Base-by-base conservation (phyloP, 2,888 invertebrate species). In the Rugalucina vietnamica region DNA sequence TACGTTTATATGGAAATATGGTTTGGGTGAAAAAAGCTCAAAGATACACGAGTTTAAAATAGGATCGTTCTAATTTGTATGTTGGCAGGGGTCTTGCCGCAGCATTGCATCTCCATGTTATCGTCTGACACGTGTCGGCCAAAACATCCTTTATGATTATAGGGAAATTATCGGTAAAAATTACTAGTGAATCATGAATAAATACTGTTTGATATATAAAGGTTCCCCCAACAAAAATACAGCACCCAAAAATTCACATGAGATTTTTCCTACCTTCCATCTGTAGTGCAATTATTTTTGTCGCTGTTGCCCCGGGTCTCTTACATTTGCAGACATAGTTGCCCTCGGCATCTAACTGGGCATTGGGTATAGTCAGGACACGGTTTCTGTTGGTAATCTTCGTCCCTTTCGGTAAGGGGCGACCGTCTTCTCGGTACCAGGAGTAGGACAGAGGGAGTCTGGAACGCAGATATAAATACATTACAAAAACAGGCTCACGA, bases 221-320 rank as follows among this genome's bases (percentile, higher is more conserved):
- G n/a, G n/a, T n/a, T n/a, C n/a, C n/a, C n/a, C n/a, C n/a, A n/a
- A n/a, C n/a, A n/a, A n/a, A n/a, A n/a, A n/a, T n/a, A n/a, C n/a
- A n/a, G n/a, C n/a, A n/a, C n/a, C n/a, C n/a, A n/a, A n/a, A n/a
- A n/a, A n/a, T n/a, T n/a, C n/a, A n/a, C n/a, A n/a, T n/a, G n/a
- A n/a, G n/a, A n/a, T n/a, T n/a, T n/a, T n/a, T n/a, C n/a, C 32
- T 81, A 88, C 87, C 76, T 88, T 88, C 87, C 36, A 88, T 79
- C 32, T 73, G 77, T 8, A 88, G 65, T 21, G 60, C 72, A 29
- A 88, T 78, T 8, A 83, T 79, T 75, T 88, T 88, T 3, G 75
- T 71, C 4, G 79, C 69, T 0, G 80, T 77, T 1, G 81, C 85
- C 4, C 54, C 77, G 5, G 69, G 65, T 14, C 84, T 79, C 12